Conservation (phyloP, 2,113 vertebrate genomes). For the Anhinga rufa region DNA sequence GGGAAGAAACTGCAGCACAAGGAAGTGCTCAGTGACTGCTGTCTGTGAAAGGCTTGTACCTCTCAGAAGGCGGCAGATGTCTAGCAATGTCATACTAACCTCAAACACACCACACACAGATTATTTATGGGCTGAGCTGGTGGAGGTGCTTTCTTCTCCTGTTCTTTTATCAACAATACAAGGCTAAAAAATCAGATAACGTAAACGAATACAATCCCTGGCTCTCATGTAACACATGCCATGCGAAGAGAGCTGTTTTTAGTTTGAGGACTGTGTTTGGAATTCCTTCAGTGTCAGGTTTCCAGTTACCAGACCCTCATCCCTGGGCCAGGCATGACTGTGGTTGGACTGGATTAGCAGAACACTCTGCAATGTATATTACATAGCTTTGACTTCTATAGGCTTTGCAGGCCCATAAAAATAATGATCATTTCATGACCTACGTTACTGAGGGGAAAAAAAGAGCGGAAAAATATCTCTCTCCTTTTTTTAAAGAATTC, state of each 20-base stretch:
- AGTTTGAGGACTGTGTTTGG: constrained; percentile 71
- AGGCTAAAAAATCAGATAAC: constrained; percentile 64
- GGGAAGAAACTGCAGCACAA: not conserved
- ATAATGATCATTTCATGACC: constrained; percentile 58
- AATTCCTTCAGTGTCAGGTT: constrained; percentile 73
- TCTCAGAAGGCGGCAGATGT: not conserved
- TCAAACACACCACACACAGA: not conserved
- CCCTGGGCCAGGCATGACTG: constrained; percentile 56
- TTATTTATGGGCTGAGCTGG: constrained; percentile 54
- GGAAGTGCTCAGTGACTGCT: not conserved
- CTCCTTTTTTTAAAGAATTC: not conserved
- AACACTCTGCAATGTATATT: constrained; percentile 56
- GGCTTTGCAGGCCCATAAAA: constrained; percentile 67
- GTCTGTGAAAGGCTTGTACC: not conserved
- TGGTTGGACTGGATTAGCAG: constrained; percentile 60
- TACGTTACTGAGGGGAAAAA: not conserved
- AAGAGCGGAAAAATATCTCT: not conserved
- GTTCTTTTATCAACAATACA: constrained; percentile 66
- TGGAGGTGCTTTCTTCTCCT: constrained; percentile 35
- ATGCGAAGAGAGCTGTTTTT: constrained; percentile 63
- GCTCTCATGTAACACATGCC: constrained; percentile 32
- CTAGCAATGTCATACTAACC: not conserved
- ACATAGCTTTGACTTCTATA: constrained; percentile 64
- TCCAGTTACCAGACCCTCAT: constrained; percentile 64
- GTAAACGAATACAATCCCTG: constrained; percentile 47